Evolutionary conservation across 2,888 invertebrate genomes (phyloP), one percentile per base, ranked within the genome.

Genomic region (Brachyptera putata): DNA sequence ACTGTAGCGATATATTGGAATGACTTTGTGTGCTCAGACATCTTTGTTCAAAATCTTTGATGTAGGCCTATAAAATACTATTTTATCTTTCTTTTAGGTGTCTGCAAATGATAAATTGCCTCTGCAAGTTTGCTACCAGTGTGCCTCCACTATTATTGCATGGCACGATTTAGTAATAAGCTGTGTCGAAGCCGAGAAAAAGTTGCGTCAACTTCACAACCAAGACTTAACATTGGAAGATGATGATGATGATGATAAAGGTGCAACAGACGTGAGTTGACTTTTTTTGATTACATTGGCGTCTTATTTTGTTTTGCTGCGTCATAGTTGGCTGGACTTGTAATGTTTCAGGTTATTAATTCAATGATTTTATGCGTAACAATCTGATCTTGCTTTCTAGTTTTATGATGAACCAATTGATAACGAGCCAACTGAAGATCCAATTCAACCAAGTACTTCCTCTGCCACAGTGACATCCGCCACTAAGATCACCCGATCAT

Each of bases 111-210:
- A 86, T 67, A 71, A 69, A 11, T 72, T 86, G 61, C 85, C 86
- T 0, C 70, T 76, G 48, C 79, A 80, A 65, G 74, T 85, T 64
- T 87, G 87, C 74, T 81, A 79, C 71, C 80, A 80, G 64, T 87
- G 87, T 69, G 80, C 81, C 1, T 80, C 80, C 62, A 83, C 83
- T 0, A 70, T 87, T 49, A 70, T 85, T 57, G 80, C 83, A 0
- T 86, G 84, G 83, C 82, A 84, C 67, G 81, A 84, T 67, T 74
- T 86, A 21, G 59, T 62, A 25, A 43, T 53, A n/a, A 78, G 79
- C 65, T 81, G 82, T 68, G 66, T 76, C 30, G 78, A 79, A 59
- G 83, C 84, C 0, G 82, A 86, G 67, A 70, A 72, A 14, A 77
- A 76, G 41, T 67, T 79, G 3, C 64, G 71, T 55, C 71, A 69